A percentile compares a stretch with the other conserved stretches of the same genome.
Evolutionary conservation across 2,113 vertebrate genomes (phyloP).

Genomic region (Amblyornis subalaris): DNA sequence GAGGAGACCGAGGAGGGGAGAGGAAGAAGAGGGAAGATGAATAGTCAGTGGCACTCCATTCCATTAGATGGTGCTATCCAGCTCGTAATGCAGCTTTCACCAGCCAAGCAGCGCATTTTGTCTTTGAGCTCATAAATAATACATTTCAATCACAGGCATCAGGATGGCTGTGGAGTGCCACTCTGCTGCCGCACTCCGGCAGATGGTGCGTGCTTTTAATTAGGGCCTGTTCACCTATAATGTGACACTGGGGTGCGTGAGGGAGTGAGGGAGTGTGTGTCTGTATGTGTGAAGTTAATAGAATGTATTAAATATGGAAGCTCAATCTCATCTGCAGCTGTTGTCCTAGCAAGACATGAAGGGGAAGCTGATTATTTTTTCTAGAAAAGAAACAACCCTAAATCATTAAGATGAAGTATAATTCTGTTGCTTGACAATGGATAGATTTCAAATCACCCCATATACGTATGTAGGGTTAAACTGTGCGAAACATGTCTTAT

Average conservation of each 20-base stretch:
- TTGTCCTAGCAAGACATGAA: conserved; percentile 28
- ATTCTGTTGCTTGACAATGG: neutral
- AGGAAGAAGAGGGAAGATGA: neutral
- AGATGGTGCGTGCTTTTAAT: conserved; percentile 63
- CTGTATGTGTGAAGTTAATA: conserved; percentile 51
- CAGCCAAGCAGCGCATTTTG: neutral
- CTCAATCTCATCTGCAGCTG: conserved; percentile 54
- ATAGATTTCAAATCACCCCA: neutral
- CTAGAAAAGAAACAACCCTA: neutral
- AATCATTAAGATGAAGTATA: neutral
- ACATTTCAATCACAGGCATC: conserved; percentile 23
- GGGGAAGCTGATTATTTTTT: conserved; percentile 23
- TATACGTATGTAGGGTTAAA: neutral
- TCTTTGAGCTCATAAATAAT: conserved; percentile 38
- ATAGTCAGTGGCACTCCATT: neutral
- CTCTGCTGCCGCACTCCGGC: conserved; percentile 25
- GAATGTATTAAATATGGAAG: conserved; percentile 53
- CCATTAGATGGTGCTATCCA: conserved; percentile 50
- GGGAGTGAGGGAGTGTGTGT: neutral
- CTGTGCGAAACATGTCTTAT: neutral
- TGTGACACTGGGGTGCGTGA: conserved; percentile 14
- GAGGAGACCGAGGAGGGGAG: neutral
- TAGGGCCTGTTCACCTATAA: conserved; percentile 54
- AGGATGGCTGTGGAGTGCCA: conserved; percentile 29
- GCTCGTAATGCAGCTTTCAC: neutral